phyloP scores from a whole-genome alignment of 2,888 invertebrate species.

The Marasmarcha lunaedactyla region DNA sequence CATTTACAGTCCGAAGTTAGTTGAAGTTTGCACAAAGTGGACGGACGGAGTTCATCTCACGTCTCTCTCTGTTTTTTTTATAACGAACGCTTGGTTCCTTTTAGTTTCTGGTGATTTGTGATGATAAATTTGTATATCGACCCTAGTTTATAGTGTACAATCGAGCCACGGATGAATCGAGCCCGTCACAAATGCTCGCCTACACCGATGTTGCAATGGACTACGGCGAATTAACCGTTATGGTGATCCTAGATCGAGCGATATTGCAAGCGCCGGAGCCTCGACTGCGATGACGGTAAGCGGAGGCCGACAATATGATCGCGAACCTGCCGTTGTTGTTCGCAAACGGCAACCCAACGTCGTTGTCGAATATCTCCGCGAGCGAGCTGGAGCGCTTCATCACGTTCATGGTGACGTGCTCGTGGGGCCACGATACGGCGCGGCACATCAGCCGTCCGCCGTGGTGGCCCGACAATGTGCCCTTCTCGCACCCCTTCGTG shows the following conservation, averaged over 20 bases:
- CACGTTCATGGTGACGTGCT: constrained; percentile 82
- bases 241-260: constrained; percentile 30
- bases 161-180: no score
- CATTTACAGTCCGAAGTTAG: not conserved
- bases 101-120: not conserved
- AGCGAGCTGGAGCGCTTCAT: constrained; percentile 77
- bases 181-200: not conserved
- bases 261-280: constrained; percentile 51
- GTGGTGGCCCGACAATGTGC: constrained; percentile 79
- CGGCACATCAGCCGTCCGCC: constrained; percentile 72
- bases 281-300: constrained; percentile 56
- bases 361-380: constrained; percentile 72
- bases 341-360: constrained; percentile 78
- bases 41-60: not conserved
- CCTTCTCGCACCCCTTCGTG: constrained; percentile 73
- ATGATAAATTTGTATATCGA: no score
- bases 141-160: no score
- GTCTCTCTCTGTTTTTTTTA: not conserved
- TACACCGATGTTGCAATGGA: constrained; percentile 24
- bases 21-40: not conserved
- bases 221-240: constrained; percentile 41
- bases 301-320: constrained; percentile 69
- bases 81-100: not conserved
- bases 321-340: constrained; percentile 80
- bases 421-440: constrained; percentile 74